These are phyloP conservation scores for Dryococelus australis DNA, from an alignment of 2,888 invertebrate species.

Conservation along the genomic window DNA sequence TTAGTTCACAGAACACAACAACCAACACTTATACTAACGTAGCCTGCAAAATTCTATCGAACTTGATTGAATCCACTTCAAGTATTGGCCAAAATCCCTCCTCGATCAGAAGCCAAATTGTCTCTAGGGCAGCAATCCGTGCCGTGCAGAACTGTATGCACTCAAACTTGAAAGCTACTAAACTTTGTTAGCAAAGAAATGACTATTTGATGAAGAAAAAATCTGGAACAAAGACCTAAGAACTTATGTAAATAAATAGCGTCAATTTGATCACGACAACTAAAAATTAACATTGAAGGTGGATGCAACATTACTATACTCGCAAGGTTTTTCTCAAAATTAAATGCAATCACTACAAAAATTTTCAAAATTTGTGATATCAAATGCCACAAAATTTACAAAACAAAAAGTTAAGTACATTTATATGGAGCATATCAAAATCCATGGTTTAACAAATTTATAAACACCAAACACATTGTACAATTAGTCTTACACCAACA, in stretches of 20 bases:
- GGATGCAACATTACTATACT: neutral
- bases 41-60: neutral
- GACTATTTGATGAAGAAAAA: neutral
- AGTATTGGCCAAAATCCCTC: constrained; percentile 21
- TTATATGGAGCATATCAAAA: too few relatives aligned
- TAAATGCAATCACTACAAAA: neutral
- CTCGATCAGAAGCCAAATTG: constrained; percentile 39
- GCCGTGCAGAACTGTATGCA: constrained; percentile 10
- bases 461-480: neutral
- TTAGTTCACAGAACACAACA: constrained; percentile 56
- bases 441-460: too few relatives aligned
- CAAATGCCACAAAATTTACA: neutral
- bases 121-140: constrained; percentile 23
- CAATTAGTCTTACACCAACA: too few relatives aligned
- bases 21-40: constrained; percentile 28
- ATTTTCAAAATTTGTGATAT: neutral
- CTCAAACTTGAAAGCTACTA: neutral
- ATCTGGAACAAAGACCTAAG: neutral
- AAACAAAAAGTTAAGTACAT: neutral
- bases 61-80: constrained; percentile 21
- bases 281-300: constrained; percentile 2
- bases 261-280: neutral
- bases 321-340: neutral
- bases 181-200: constrained; percentile 3
- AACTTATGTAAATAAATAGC: neutral